Conservation (phyloP, 1,140 invertebrate species). For the Achatina immaculata region DNA sequence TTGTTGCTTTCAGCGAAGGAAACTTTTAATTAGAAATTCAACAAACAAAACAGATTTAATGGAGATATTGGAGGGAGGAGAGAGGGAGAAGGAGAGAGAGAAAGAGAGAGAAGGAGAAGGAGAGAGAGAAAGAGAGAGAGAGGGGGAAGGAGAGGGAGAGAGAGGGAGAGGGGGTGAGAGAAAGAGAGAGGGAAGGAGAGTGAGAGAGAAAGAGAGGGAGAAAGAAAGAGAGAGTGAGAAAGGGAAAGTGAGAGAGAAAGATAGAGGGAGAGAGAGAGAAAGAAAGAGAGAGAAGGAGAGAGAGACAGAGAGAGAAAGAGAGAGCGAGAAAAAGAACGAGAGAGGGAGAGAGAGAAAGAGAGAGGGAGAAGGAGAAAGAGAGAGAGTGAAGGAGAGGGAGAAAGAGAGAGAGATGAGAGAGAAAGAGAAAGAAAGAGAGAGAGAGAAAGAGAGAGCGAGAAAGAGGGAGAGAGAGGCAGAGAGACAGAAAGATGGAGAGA, state of each 20-base stretch:
- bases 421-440: no score
- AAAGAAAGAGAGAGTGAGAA: neutral
- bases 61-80: neutral
- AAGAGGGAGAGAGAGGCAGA: conserved; percentile 13
- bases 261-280: conserved; percentile 4
- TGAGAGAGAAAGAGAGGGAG: neutral
- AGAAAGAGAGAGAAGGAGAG: neutral
- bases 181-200: neutral
- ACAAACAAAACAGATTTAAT: no score
- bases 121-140: neutral
- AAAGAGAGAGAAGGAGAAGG: neutral
- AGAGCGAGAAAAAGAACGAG: neutral
- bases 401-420: no score
- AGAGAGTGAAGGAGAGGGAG: no score
- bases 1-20: no score
- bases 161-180: neutral
- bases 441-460: no score
- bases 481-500: no score
- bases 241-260: no score
- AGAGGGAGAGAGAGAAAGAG: neutral
- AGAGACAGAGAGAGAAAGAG: neutral
- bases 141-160: neutral
- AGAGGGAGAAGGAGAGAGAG: neutral
- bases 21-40: no score
- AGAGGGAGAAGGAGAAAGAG: conserved; percentile 8